Base-by-base conservation (phyloP, 2,888 invertebrate species). In the Dione vanillae region DNA sequence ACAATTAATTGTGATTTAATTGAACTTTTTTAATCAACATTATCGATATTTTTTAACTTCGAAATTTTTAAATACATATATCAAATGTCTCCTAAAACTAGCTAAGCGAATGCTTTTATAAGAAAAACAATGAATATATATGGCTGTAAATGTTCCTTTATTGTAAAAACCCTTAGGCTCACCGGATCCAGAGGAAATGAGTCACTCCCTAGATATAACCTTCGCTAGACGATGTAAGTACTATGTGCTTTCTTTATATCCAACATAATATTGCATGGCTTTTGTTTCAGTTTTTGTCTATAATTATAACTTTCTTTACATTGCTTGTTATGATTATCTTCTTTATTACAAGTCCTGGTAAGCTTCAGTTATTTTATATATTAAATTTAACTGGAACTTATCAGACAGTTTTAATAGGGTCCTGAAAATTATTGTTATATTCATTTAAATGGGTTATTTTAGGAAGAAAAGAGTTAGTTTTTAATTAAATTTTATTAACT, bases 171-270 rank as follows among this genome's bases (percentile, higher is more conserved):
- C 40, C 54, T 41, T 71, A 73, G 73, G 73, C 61, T 76, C 76
- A 6, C 71, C 76, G 9, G 68, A 72, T 16, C 74, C 76, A 10
- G 73, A 70, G 16, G 70, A 68, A n/a, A 19, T 68, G 52, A 61
- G 62, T 35, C 35, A 47, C 20, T 70, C 68, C 37, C 61, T 68
- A 6, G 70, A 68, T 45, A 66, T 68, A 56, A 67, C 71, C 9
- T 65, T 65, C 16, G 70, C 67, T 67, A 51, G 54, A 14, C 70
- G 70, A 66, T 71, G 77, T 77, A 66, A 77, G 76, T 76, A 69
- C 69, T 41, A 56, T 54, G 11, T 56, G 41, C 70, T 58, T 59
- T 19, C 66, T 43, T 70, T 73, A 65, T 68, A 73, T 70, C 67
- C 64, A 65, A 12, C 11, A 6, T 45, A 43, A 41, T 37, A 16